Evolutionary conservation across 2,888 invertebrate species (phyloP).

Genomic region (Morpho helenor): DNA sequence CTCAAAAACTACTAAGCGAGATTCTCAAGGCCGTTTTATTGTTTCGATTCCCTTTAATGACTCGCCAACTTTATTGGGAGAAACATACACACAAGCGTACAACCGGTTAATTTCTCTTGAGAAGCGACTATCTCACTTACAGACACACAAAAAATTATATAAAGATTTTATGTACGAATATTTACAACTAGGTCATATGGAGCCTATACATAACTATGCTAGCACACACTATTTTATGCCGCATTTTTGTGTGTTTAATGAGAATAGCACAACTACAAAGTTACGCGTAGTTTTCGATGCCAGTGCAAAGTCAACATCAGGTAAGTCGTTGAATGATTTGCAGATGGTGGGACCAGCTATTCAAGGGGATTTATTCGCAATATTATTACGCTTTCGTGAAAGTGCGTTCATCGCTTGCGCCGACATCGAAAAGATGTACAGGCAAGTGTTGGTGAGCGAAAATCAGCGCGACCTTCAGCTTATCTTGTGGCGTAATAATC

Average conservation of each 20-base stretch:
- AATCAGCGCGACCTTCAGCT: constrained; percentile 19
- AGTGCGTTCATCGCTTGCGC: constrained; percentile 26
- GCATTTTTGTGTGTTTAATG: not conserved
- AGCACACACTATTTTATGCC: not conserved
- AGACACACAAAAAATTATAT: not conserved
- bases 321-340: constrained; percentile 27
- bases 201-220: not conserved
- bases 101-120: not conserved
- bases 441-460: constrained; percentile 10
- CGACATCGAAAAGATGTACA: constrained; percentile 33
- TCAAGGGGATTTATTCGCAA: constrained; percentile 29
- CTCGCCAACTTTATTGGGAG: not conserved
- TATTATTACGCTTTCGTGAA: constrained; percentile 28
- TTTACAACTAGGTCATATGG: not conserved
- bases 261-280: not conserved
- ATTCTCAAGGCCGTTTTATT: not conserved
- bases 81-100: not conserved
- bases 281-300: constrained; percentile 6
- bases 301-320: constrained; percentile 17
- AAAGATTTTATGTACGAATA: not conserved
- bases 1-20: not conserved
- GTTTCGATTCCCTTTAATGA: not conserved
- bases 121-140: not conserved
- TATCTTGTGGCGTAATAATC: constrained; percentile 17
- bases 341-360: constrained; percentile 27